Conservation (phyloP, 2,797 vertebrate species). For the Sebastes vulpes region DNA sequence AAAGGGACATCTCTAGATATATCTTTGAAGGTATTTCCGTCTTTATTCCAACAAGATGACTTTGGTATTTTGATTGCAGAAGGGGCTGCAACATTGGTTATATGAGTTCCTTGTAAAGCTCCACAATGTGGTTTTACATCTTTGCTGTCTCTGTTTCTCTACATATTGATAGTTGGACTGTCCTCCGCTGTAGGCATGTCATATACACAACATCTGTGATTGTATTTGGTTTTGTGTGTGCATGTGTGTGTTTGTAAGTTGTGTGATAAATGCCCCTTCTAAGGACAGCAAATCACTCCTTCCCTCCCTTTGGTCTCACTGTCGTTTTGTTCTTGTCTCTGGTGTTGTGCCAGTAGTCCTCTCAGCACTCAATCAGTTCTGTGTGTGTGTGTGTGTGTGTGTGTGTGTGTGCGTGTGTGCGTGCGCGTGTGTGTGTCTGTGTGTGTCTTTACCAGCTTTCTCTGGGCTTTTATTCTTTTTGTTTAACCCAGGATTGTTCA, state of each 20-base stretch:
- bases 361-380: conserved; percentile 41
- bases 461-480: not conserved
- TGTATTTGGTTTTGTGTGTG: not conserved
- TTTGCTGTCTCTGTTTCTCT: not conserved
- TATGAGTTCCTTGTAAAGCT: not conserved
- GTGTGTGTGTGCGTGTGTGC: not conserved
- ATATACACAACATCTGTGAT: not conserved
- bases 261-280: conserved; percentile 43
- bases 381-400: not conserved
- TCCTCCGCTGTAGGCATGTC: not conserved
- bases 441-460: not conserved
- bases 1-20: not conserved
- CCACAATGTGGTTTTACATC: not conserved
- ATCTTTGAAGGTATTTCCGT: not conserved
- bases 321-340: conserved; percentile 6
- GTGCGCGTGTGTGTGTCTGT: not conserved
- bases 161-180: not conserved
- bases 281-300: conserved; percentile 31
- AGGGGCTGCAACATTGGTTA: not conserved
- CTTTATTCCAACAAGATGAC: not conserved
- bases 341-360: conserved; percentile 28
- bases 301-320: conserved; percentile 9
- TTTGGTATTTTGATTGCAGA: not conserved
- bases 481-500: not conserved
- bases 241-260: not conserved